Evolutionary conservation across 2,888 invertebrate genomes (phyloP).

Genomic region (Adelognathus sp.): DNA sequence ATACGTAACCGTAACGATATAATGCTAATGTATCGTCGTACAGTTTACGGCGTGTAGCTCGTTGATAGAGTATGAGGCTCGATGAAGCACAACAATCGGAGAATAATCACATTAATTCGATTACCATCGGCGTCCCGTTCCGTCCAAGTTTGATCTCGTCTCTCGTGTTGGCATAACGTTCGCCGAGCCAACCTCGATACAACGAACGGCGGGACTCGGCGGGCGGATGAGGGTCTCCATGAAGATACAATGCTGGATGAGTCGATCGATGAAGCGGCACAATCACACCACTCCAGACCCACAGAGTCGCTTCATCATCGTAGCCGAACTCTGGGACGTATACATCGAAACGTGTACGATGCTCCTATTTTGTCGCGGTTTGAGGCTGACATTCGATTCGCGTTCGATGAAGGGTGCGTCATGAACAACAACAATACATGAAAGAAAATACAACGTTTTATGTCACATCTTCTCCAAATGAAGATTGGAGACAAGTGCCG

Average conservation of each 20-base stretch:
- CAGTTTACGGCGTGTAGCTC: background rate
- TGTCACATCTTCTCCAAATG: no score
- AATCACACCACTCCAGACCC: background rate
- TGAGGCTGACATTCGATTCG: background rate
- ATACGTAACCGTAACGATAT: background rate
- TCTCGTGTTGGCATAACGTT: background rate
- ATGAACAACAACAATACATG: background rate
- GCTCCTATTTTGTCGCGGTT: background rate
- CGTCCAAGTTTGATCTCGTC: background rate
- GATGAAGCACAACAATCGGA: background rate
- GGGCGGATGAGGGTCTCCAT: background rate
- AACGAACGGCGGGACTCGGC: background rate
- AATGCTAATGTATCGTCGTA: background rate
- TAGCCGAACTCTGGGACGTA: background rate
- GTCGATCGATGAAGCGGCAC: slow-evolving; percentile 10
- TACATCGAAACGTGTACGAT: background rate
- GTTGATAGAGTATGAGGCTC: background rate
- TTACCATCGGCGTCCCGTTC: background rate
- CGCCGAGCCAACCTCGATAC: background rate
- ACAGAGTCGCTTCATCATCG: background rate
- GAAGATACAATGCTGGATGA: background rate
- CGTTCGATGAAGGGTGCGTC: background rate
- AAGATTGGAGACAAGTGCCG: no score
- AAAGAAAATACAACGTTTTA: background rate
- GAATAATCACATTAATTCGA: slow-evolving; percentile 1